A percentile compares a stretch with the other conserved stretches of the same genome.
These are phyloP conservation scores for Peromyscus nudipes DNA, from an alignment of 2,797 vertebrate species.

Conservation along the genomic window DNA sequence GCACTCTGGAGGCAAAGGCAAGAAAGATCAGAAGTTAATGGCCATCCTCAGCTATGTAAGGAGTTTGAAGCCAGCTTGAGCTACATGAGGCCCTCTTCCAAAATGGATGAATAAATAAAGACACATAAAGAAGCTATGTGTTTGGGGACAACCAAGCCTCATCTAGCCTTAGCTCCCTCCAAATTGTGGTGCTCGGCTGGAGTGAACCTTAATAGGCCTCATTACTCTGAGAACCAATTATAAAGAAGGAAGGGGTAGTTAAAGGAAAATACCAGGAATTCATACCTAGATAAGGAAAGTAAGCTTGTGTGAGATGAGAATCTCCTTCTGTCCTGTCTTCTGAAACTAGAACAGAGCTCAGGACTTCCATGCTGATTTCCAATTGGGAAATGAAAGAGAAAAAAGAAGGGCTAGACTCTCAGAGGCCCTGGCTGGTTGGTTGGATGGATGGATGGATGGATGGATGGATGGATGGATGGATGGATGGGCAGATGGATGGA, in stretches of 20 bases:
- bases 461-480: too few relatives aligned
- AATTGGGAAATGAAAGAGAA: neutral
- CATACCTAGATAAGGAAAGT: neutral
- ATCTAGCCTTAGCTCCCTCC: neutral
- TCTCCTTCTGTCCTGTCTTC: accelerated
- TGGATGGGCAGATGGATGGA: too few relatives aligned
- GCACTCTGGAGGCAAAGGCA: neutral
- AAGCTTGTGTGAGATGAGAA: neutral
- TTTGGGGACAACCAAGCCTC: neutral
- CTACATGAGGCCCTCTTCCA: neutral
- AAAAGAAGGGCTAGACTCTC: neutral
- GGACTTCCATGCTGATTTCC: neutral
- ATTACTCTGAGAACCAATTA: neutral
- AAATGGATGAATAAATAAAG: neutral
- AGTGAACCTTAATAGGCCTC: neutral
- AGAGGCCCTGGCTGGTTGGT: neutral
- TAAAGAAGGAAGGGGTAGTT: slow-evolving; percentile 4
- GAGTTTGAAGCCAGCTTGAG: neutral
- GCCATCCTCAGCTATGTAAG: neutral
- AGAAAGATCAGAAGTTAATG: neutral
- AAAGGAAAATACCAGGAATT: neutral
- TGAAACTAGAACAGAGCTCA: neutral
- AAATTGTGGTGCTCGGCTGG: neutral
- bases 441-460: neutral
- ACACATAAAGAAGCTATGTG: neutral